Percentiles rank a stretch among this genome's conserved stretches.
These are phyloP conservation scores for Poecilia picta DNA, from an alignment of 2,797 vertebrate genomes.

Conservation along the genomic window DNA sequence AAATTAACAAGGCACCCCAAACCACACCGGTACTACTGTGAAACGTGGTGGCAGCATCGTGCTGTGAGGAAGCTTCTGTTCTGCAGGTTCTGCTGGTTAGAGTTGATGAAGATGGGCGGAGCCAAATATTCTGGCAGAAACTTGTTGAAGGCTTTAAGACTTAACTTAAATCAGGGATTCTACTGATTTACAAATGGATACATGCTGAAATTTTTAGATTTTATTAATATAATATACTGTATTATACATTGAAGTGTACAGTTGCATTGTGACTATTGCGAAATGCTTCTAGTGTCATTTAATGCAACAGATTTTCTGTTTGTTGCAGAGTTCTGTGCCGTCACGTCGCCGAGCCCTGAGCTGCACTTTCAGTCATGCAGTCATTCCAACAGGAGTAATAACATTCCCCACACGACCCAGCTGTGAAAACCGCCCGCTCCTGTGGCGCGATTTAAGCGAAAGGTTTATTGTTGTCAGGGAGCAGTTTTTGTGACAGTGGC, in stretches of 20 bases:
- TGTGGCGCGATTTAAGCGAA: conserved; percentile 23
- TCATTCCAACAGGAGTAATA: conserved; percentile 44
- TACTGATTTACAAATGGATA: neutral
- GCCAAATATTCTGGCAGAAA: neutral
- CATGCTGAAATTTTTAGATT: neutral
- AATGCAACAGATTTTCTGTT: conserved; percentile 9
- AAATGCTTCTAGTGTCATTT: neutral
- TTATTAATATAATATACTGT: no score
- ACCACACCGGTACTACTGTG: neutral
- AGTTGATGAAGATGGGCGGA: neutral
- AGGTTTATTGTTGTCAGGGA: conserved; percentile 57
- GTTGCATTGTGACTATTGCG: neutral
- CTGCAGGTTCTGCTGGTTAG: neutral
- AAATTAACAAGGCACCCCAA: neutral
- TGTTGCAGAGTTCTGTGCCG: neutral
- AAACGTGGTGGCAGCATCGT: neutral
- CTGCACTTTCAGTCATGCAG: conserved; percentile 32
- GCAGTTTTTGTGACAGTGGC: conserved; percentile 34
- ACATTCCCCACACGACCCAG: conserved; percentile 36
- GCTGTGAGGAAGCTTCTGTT: neutral
- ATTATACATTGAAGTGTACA: neutral
- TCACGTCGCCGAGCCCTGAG: conserved; percentile 25
- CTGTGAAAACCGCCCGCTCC: conserved; percentile 39
- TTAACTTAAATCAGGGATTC: neutral
- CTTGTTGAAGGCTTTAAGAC: neutral